A percentile compares a stretch with the other conserved stretches of the same genome.
Evolutionary conservation across 2,113 vertebrate genomes (phyloP).

Genomic region (Labeo rohita): DNA sequence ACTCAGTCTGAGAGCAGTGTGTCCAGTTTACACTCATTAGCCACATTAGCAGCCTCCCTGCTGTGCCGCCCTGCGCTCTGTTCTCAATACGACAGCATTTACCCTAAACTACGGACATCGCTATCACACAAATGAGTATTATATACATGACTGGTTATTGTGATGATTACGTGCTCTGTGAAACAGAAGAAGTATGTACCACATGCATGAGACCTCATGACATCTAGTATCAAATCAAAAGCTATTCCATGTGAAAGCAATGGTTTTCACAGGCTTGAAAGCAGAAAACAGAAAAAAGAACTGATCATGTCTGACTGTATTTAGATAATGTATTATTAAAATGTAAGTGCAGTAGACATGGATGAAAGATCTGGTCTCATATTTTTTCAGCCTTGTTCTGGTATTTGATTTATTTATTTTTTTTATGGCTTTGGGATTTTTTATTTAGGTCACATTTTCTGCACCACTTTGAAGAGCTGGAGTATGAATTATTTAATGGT

Average conservation of each 20-base stretch:
- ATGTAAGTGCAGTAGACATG: slow-evolving; percentile 30
- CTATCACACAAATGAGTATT: slow-evolving; percentile 24
- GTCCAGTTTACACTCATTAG: slow-evolving; percentile 70
- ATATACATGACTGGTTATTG: slow-evolving; percentile 41
- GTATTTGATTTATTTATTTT: slow-evolving; percentile 45
- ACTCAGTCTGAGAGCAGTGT: slow-evolving; percentile 51
- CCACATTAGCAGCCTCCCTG: slow-evolving; percentile 57
- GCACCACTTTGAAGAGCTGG: slow-evolving; percentile 63
- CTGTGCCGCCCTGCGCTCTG: slow-evolving; percentile 24
- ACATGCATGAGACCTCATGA: background rate
- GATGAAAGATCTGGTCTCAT: slow-evolving; percentile 5
- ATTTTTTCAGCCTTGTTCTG: slow-evolving; percentile 43
- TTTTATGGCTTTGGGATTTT: slow-evolving; percentile 67
- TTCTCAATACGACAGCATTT: slow-evolving; percentile 42
- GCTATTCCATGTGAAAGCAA: background rate
- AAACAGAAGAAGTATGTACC: background rate
- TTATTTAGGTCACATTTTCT: slow-evolving; percentile 69
- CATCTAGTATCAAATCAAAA: background rate
- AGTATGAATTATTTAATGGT: slow-evolving; percentile 57
- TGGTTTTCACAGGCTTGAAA: background rate
- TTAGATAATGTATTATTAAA: slow-evolving; percentile 21
- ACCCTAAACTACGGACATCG: slow-evolving; percentile 26
- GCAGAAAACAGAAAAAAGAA: background rate
- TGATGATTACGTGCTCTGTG: slow-evolving; percentile 7
- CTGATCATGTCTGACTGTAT: slow-evolving; percentile 35